Base-by-base conservation (phyloP, 2,888 invertebrate species). In the Chorisops tibialis region DNA sequence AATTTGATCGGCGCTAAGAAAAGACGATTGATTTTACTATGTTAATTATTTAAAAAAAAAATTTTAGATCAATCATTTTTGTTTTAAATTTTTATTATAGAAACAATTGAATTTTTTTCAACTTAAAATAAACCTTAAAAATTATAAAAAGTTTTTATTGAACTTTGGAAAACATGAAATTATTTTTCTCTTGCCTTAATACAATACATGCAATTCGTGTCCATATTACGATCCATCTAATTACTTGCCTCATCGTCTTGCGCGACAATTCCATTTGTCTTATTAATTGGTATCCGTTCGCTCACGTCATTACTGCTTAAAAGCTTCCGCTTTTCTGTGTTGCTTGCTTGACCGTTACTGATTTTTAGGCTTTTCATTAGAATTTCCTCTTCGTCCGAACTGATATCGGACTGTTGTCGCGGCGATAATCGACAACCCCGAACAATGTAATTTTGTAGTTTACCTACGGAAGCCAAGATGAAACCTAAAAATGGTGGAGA, bases 401-500 rank as follows among this genome's bases (percentile, higher is more conserved):
- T 88, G 50, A 87, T 87, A 75, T 90, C 89, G 0, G 88, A 88
- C 61, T 86, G 81, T 72, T 87, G 86, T 60, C 86, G 82, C 1
- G 91, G 90, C 6, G 90, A 89, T 41, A 90, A 78, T 58, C 87
- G 82, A 71, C 90, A 90, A 1, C 90, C 90, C 67, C 85, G 84
- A 9, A 85, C 84, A 64, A 92, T 76, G 71, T 88, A 92, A 22
- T 78, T 81, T 63, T 86, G 82, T 35, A 97, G 81, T 76, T 91
- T 91, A 4, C 90, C 91, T 59, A 87, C 86, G 0, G 96, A 87
- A 5, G 98, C 96, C 65, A 98, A 81, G 69, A 99, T 87, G 2
- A 99, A 82, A 66, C 99, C 99, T 67, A 97, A 80, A 79, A 97
- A 99, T 6, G 96, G 96, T 3, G 98, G 94, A 19, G 96, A 96